These are phyloP conservation scores for Aselliscus stoliczkanus DNA, from an alignment of 2,797 vertebrate genomes.

Conservation along the genomic window DNA sequence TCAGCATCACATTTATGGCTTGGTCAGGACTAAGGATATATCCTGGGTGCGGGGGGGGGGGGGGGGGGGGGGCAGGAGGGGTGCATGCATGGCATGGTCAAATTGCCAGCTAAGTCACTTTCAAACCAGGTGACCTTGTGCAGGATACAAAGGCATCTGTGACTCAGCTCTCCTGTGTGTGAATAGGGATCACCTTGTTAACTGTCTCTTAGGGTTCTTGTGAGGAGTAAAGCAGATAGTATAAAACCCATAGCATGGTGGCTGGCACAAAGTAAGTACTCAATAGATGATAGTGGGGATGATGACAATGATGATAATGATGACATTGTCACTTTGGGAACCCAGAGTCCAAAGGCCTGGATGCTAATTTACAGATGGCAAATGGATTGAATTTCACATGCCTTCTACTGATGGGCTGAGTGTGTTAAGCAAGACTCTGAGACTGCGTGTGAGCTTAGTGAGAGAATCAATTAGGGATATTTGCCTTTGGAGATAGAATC, in stretches of 20 bases:
- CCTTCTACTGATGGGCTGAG: neutral
- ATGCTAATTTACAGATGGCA: neutral
- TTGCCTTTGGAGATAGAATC: neutral
- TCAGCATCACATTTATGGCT: neutral
- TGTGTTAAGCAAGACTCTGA: neutral
- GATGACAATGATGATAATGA: too few species aligned
- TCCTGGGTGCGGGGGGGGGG: too few species aligned
- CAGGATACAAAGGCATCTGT: neutral
- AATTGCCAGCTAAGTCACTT: neutral
- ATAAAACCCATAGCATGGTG: neutral
- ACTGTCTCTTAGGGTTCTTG: neutral
- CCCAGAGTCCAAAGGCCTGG: neutral
- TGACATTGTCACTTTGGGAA: neutral
- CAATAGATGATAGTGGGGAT: neutral
- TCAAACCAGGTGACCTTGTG: neutral
- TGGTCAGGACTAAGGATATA: neutral
- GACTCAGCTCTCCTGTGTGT: neutral
- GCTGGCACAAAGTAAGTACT: neutral
- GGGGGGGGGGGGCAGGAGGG: too few species aligned
- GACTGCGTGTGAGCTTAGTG: neutral
- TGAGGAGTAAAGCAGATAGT: neutral
- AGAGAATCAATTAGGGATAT: neutral
- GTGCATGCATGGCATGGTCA: neutral
- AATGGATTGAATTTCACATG: neutral
- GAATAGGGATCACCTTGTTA: neutral